phyloP scores from a whole-genome alignment of 64 coral and sea anemone genomes.

The Orbicella faveolata region DNA sequence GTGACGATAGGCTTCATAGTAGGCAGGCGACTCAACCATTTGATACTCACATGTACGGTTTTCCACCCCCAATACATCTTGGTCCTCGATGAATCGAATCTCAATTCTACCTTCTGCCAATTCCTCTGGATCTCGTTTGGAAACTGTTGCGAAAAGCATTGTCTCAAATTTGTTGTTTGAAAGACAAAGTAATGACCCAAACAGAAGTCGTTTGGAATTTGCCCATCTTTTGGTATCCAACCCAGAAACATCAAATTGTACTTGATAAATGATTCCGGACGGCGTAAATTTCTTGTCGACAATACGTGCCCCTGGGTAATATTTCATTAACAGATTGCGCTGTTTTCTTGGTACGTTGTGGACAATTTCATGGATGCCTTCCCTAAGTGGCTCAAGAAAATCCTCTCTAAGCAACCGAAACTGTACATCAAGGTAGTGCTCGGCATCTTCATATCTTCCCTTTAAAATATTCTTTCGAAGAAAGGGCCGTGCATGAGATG shows the following conservation, averaged over 20 bases:
- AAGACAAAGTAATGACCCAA: constrained; percentile 81
- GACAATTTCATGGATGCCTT: constrained; percentile 68
- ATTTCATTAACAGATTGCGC: constrained; percentile 60
- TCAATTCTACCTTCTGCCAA: neutral
- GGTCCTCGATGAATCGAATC: constrained; percentile 18
- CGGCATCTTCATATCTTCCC: constrained; percentile 53
- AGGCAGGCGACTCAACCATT: too few species aligned
- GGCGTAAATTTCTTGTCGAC: constrained; percentile 31
- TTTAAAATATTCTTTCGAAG: constrained; percentile 61
- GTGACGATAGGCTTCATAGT: too few species aligned
- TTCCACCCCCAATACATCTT: constrained; percentile 52
- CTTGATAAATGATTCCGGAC: constrained; percentile 51
- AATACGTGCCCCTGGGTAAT: constrained; percentile 49
- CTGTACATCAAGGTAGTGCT: constrained; percentile 84
- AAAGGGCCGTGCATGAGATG: constrained; percentile 48
- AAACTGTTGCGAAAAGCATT: constrained; percentile 74
- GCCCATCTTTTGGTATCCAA: constrained; percentile 57
- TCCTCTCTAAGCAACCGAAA: constrained; percentile 81
- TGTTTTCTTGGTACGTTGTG: constrained; percentile 9
- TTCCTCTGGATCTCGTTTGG: constrained; percentile 30
- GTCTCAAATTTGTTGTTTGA: constrained; percentile 67
- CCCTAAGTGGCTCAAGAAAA: constrained; percentile 69
- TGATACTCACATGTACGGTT: too few species aligned
- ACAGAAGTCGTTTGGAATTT: constrained; percentile 28
- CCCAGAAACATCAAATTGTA: constrained; percentile 56